These are phyloP conservation scores for Actinia tenebrosa DNA, from an alignment of 64 coral and sea anemone species.

Conservation along the genomic window DNA sequence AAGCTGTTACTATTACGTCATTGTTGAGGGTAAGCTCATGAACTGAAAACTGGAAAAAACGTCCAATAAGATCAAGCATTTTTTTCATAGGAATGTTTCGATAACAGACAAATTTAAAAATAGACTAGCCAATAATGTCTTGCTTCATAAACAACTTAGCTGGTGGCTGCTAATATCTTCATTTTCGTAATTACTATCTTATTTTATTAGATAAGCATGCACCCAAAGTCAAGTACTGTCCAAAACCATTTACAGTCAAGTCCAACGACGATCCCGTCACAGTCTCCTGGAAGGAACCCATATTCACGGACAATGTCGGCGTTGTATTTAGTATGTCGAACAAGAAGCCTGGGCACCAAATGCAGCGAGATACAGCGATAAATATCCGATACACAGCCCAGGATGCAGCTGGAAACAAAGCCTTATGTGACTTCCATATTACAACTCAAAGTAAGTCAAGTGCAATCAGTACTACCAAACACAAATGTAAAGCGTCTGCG, in stretches of 20 bases:
- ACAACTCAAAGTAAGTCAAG: conserved; percentile 54
- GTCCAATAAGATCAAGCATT: no score
- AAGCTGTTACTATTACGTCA: no score
- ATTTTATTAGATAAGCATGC: conserved; percentile 49
- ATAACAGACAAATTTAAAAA: no score
- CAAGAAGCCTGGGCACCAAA: conserved; percentile 61
- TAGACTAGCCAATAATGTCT: no score
- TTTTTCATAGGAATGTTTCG: no score
- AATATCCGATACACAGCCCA: conserved; percentile 71
- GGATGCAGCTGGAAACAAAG: conserved; percentile 76
- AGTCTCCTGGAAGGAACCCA: conserved; percentile 65
- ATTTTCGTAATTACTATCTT: not conserved
- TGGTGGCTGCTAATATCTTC: no score
- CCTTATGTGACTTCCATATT: conserved; percentile 65
- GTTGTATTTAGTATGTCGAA: conserved; percentile 50
- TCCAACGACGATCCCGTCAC: conserved; percentile 3
- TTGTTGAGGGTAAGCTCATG: no score
- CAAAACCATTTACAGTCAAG: conserved; percentile 11
- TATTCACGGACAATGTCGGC: conserved; percentile 87
- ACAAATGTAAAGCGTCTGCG: no score
- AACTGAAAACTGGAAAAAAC: no score
- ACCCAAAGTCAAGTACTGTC: conserved; percentile 54
- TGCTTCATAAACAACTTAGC: no score
- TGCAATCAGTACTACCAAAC: no score
- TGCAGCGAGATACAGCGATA: conserved; percentile 55